phyloP scores from a whole-genome alignment of 2,113 vertebrate genomes.

The Nycticryphes semicollaris region DNA sequence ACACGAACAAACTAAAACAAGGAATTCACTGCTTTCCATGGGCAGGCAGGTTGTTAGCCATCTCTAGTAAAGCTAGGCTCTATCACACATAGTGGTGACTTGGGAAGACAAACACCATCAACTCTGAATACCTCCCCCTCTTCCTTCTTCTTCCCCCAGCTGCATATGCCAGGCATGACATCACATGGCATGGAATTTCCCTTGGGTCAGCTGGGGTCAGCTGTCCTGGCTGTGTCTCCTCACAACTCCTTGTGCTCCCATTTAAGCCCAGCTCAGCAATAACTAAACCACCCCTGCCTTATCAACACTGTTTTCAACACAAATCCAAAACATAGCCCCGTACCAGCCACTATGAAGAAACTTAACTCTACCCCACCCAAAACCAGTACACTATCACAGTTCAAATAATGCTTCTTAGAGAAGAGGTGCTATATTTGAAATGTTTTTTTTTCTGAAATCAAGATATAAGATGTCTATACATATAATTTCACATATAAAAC shows the following conservation, averaged over 20 bases:
- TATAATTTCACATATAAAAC: background rate
- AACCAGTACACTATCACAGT: background rate
- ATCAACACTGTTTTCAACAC: background rate
- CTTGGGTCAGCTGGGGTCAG: background rate
- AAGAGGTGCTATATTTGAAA: background rate
- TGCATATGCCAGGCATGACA: rapidly evolving
- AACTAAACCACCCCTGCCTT: rapidly evolving
- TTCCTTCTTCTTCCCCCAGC: background rate
- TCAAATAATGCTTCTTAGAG: background rate
- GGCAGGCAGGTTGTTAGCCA: background rate
- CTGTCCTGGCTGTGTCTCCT: background rate
- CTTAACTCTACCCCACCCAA: background rate
- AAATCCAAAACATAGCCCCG: background rate
- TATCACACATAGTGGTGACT: rapidly evolving
- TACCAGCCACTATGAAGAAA: background rate
- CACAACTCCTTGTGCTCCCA: background rate
- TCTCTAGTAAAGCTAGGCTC: background rate
- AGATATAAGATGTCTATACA: background rate
- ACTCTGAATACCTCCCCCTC: rapidly evolving
- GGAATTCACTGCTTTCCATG: rapidly evolving
- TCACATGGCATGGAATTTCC: background rate
- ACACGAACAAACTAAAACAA: background rate
- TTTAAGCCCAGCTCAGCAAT: background rate
- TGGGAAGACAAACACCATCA: background rate
- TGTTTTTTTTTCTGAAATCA: background rate